Base-by-base conservation (phyloP, 1,140 invertebrate genomes). In the Chymomyza costata region DNA sequence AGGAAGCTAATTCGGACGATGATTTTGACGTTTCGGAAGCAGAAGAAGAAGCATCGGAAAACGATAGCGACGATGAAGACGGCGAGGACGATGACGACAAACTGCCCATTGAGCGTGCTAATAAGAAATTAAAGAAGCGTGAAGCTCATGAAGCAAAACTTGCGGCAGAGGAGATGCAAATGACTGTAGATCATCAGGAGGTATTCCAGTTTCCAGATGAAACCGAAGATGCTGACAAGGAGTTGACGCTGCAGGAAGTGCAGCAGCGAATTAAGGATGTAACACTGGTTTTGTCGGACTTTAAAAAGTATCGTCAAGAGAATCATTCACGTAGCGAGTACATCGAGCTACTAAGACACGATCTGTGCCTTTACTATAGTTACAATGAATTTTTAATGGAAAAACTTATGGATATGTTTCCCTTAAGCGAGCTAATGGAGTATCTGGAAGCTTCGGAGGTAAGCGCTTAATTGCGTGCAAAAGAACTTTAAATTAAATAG, bases 371-470 rank as follows among this genome's bases (percentile, higher is more conserved):
- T n/a, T 99, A 98, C 86, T 99, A 98, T 86, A 95, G 94, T 80
- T 99, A 99, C 78, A 99, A 99, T 88, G 91, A 94, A 53, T 99
- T 95, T 86, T 86, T 99, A 7, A 99, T 99, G 93, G 92, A 94
- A 65, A 93, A 93, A 85, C 87, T 99, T 3, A 95, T 99, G 90
- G 91, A 98, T 78, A 88, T 99, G 53, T 99, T 99, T 86, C 91
- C 95, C 6, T 84, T 96, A 0, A 90, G 90, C 52, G 96, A 98
- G 85, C 87, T 99, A 14, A 88, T 98, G 61, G 97, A 99, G 82
- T 97, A 97, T 87, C 87, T 99, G 10, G 98, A 99, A 89, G 95
- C 98, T 0, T 98, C 96, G 85, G 98, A 99, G 89, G 82, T 82
- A 7, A 13, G 61, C 52, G 30, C n/a, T 16, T 0, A 18, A 31